These are phyloP conservation scores for Coelogynopora nodosa DNA, from an alignment of 2,888 invertebrate species.

Conservation along the genomic window DNA sequence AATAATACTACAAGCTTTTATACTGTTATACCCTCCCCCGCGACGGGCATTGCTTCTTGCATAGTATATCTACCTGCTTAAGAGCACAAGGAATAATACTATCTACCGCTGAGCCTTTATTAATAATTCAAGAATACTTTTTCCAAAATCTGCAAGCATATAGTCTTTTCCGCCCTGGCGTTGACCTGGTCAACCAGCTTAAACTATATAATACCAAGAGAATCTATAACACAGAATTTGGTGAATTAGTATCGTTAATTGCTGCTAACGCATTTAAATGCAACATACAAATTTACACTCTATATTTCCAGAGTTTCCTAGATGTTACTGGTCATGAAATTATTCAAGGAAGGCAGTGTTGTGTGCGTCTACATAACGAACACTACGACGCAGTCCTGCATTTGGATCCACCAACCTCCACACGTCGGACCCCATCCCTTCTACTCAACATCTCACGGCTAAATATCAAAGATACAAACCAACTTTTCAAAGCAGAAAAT, in stretches of 20 bases:
- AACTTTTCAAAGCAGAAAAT: not conserved
- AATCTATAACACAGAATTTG: not conserved
- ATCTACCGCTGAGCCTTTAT: not conserved
- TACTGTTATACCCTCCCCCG: not conserved
- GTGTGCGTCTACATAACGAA: not conserved
- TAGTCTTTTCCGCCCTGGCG: not conserved
- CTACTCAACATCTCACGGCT: not conserved
- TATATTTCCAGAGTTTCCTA: not conserved
- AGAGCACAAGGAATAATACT: not conserved
- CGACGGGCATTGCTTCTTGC: not conserved
- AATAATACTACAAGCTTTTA: not conserved
- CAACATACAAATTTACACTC: not conserved
- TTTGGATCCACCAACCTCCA: not conserved
- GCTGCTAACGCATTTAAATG: not conserved
- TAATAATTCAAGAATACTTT: not conserved
- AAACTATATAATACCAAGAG: not conserved
- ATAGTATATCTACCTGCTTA: not conserved
- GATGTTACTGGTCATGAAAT: not conserved
- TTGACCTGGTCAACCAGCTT: not conserved
- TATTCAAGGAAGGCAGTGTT: not conserved
- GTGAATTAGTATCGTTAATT: not conserved
- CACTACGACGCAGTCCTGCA: not conserved
- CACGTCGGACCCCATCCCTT: not conserved
- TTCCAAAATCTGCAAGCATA: not conserved
- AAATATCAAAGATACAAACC: not conserved